Base-by-base conservation (phyloP, 35 echinoderm and acorn worm species). In the Strongylocentrotus purpuratus region DNA sequence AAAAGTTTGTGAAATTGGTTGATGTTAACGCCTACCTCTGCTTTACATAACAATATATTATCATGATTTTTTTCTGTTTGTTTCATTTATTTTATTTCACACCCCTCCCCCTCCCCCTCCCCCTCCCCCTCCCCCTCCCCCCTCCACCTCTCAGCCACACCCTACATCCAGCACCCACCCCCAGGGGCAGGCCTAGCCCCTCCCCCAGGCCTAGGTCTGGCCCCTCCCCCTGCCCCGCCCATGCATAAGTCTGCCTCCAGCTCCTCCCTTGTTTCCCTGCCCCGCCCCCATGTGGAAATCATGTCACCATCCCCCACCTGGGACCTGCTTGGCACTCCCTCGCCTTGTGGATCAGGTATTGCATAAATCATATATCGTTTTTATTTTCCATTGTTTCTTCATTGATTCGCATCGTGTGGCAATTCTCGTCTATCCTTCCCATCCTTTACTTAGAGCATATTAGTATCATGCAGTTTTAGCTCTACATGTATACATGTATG, bases 171-270 rank as follows among this genome's bases (percentile, higher is more conserved):
- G 50, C 35, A 46, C 86, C 86, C 45, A 3, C 2, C 71, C 94
- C 86, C 60, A 48, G 94, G 85, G 15, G 85, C 60, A 9, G 70
- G 52, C 11, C 52, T 59, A 9, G 52, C 52, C 52, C 52, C 52
- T 59, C 52, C 94, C 94, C 71, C 35, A n/a, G n/a, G n/a, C n/a
- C n/a, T n/a, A n/a, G n/a, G 52, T 59, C 52, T 59, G 52, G 52
- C 52, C 52, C 52, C 52, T 59, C 52, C 94, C 94, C 71, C 35
- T 41, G 0, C 35, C 35, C 88, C 95, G 35, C 86, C 89, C 46
- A 95, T 98, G 93, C 95, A 97, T 33, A 96, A 95, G 52, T 97
- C 98, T 48, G 94, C 96, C 95, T 99, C 98, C 25, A 96, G 96
- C 59, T 95, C 95, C 95, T 99, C 98, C 87, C 91, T 99, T 86